phyloP scores from a whole-genome alignment of 2,113 vertebrate species.

The Edolisoma coerulescens region DNA sequence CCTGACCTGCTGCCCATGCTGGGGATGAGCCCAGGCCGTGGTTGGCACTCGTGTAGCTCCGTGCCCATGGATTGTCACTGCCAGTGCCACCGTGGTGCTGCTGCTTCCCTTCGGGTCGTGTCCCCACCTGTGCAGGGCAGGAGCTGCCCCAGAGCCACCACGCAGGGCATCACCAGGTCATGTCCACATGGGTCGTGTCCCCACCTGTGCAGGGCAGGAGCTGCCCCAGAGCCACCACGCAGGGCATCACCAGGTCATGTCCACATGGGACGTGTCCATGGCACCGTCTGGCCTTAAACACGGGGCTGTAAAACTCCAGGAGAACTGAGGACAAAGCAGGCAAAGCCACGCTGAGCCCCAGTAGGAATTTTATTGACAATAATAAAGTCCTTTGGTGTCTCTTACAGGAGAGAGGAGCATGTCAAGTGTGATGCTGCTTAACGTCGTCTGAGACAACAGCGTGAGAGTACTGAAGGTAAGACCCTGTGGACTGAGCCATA shows the following conservation, averaged over 20 bases:
- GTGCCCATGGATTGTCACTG: rapidly evolving
- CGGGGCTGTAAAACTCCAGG: background rate
- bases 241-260: rapidly evolving
- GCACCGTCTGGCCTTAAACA: background rate
- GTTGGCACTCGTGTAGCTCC: background rate
- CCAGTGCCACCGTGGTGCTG: background rate
- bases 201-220: background rate
- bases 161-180: no score
- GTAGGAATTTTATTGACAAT: background rate
- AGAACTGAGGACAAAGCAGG: background rate
- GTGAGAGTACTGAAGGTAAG: conserved; percentile 31
- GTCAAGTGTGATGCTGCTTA: background rate
- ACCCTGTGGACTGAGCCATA: conserved; percentile 21
- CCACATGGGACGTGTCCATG: rapidly evolving
- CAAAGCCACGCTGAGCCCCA: background rate
- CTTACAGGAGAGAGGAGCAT: background rate
- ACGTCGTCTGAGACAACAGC: background rate
- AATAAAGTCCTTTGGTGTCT: background rate
- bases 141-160: background rate
- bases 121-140: background rate
- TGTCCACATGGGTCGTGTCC: background rate
- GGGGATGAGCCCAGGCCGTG: background rate
- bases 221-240: rapidly evolving
- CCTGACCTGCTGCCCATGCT: background rate
- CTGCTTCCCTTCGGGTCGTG: background rate